These are phyloP conservation scores for Machimus atricapillus DNA, from an alignment of 2,888 invertebrate genomes.

Conservation along the genomic window DNA sequence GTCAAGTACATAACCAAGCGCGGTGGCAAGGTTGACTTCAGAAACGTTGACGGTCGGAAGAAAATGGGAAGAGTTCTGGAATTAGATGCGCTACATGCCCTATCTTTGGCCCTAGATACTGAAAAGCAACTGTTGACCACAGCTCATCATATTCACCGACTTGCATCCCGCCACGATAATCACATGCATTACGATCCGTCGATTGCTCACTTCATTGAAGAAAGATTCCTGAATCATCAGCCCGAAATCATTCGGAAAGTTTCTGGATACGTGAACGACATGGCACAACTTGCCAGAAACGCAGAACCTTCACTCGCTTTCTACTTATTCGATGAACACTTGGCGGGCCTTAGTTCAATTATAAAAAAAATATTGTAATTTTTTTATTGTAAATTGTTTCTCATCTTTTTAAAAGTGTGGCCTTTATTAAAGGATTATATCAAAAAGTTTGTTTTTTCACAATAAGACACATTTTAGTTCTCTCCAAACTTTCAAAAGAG, in stretches of 20 bases:
- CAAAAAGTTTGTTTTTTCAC: neutral
- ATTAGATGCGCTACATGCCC: conserved; percentile 71
- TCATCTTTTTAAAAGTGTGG: neutral
- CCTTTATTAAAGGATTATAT: neutral
- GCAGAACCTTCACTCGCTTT: conserved; percentile 71
- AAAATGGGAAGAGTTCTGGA: conserved; percentile 51
- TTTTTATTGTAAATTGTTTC: neutral
- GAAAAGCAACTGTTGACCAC: conserved; percentile 75
- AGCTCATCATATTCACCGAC: conserved; percentile 73
- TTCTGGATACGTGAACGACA: conserved; percentile 77
- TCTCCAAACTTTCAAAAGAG: neutral
- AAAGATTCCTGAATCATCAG: conserved; percentile 76
- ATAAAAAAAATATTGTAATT: neutral
- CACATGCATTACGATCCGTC: conserved; percentile 68
- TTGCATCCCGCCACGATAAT: conserved; percentile 64
- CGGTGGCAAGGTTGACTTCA: conserved; percentile 70
- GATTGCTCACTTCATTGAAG: conserved; percentile 78
- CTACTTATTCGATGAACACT: conserved; percentile 77
- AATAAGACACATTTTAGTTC: neutral
- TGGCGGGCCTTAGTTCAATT: conserved; percentile 51
- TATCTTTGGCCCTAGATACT: conserved; percentile 77
- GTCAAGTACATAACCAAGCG: conserved; percentile 80
- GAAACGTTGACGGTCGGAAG: conserved; percentile 49
- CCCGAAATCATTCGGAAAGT: conserved; percentile 72
- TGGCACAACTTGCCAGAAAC: conserved; percentile 70